Evolutionary conservation across 1,140 invertebrate genomes (phyloP), one percentile per base, ranked within the genome.

Genomic region (Geopemphigus sp.): DNA sequence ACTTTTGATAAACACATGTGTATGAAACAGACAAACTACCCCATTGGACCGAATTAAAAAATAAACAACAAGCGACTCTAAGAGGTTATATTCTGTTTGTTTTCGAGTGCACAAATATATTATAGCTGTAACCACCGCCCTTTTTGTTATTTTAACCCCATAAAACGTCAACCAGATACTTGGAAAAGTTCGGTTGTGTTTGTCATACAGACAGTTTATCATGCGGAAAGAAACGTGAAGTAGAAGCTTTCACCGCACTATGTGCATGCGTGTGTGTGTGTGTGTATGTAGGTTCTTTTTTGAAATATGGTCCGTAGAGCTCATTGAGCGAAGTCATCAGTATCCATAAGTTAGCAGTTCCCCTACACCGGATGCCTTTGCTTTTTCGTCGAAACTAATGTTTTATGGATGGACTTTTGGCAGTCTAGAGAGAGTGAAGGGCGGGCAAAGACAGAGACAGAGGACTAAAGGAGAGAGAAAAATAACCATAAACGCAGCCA

Each of bases 301-400:
- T 78, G 74, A 76, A 73, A 70, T 73, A 61, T 70, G 80, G 80
- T 63, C 50, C 26, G 29, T n/a, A 54, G 63, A 81, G 81, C 80
- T 82, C 82, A 82, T 82, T 82, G 81, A 72, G 61, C 63, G 63
- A 73, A 81, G 82, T 82, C 82, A 82, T 82, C 82, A 82, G 82
- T 82, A 82, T 82, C 82, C 82, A 82, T 82, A 82, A 82, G 82
- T 82, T 78, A 82, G 82, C 73, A 82, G 82, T 81, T 45, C 19
- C 50, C 53, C 29, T 24, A 61, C 64, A 29, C 74, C 74, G 39
- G 24, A 22, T 39, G 57, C 74, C 74, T 19, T 17, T 14, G 47
- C 11, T 72, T 72, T 78, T 63, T 78, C 74, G 81, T 32, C n/a
- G 72, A 81, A 61, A 26, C 82, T 82, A 81, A 82, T 82, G 82